Percentiles rank a stretch among this genome's conserved stretches.
These are phyloP conservation scores for Acanthosepion pharaonis DNA, from an alignment of 2,888 invertebrate species.

Conservation along the genomic window DNA sequence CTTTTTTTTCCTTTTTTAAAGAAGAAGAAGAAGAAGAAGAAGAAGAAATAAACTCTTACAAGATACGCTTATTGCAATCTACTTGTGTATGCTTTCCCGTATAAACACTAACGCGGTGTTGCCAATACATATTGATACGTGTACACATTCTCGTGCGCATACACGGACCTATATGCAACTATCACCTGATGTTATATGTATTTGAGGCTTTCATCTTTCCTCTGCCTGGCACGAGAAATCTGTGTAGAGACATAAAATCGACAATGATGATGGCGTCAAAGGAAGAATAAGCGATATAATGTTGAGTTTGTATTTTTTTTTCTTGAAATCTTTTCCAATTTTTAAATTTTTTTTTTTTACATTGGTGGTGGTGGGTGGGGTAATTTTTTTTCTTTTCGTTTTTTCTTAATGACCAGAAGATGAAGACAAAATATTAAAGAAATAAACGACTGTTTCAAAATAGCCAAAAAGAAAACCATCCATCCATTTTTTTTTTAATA, in stretches of 20 bases:
- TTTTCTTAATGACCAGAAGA: no score
- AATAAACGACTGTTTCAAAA: no score
- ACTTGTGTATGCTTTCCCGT: neutral
- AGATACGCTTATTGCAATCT: neutral
- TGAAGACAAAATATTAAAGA: no score
- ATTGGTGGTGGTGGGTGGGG: no score
- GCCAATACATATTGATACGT: neutral
- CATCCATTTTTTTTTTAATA: no score
- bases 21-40: no score
- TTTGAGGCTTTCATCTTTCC: neutral
- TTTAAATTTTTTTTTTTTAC: no score
- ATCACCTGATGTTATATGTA: neutral
- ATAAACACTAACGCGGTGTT: neutral
- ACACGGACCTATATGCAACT: neutral
- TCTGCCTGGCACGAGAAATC: neutral
- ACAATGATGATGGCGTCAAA: neutral
- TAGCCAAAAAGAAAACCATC: no score
- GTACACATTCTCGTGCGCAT: neutral
- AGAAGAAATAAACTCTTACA: no score
- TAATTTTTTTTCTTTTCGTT: no score
- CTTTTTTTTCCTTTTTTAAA: neutral
- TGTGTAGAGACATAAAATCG: neutral
- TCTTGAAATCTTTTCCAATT: no score
- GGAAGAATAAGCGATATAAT: neutral
- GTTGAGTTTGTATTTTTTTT: no score